These are phyloP conservation scores for Cecidostiba fungosa DNA, from an alignment of 2,888 invertebrate genomes.

Conservation along the genomic window DNA sequence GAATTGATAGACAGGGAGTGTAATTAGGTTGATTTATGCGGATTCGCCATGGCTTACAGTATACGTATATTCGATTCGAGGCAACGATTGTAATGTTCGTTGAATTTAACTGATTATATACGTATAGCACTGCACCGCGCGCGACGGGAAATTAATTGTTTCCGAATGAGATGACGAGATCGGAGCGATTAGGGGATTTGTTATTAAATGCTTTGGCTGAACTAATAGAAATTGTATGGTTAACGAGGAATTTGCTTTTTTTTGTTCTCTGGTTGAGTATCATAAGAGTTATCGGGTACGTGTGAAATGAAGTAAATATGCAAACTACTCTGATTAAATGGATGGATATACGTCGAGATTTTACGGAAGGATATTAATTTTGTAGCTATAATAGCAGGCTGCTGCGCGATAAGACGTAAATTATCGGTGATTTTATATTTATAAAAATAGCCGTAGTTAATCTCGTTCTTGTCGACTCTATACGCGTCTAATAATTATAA, in stretches of 20 bases:
- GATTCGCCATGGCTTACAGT: neutral
- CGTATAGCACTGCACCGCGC: neutral
- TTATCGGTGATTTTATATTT: neutral
- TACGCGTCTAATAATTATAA: no score
- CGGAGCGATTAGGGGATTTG: neutral
- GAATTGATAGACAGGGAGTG: neutral
- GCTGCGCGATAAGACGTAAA: neutral
- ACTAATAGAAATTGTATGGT: neutral
- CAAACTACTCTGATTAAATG: neutral
- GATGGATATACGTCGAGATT: neutral
- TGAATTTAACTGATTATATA: neutral
- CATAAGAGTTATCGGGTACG: neutral
- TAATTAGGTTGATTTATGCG: slow-evolving; percentile 15
- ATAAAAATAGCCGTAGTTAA: neutral
- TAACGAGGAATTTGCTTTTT: neutral
- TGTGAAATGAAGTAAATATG: neutral
- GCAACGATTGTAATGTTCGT: slow-evolving; percentile 1
- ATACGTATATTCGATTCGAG: neutral
- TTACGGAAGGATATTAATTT: neutral
- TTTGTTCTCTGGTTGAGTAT: neutral
- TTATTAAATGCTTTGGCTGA: neutral
- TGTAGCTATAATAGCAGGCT: neutral
- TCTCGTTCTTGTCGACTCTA: neutral
- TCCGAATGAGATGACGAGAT: neutral
- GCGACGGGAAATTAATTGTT: neutral